Conservation (phyloP, 2,888 invertebrate genomes). For the Agrochola circellaris region DNA sequence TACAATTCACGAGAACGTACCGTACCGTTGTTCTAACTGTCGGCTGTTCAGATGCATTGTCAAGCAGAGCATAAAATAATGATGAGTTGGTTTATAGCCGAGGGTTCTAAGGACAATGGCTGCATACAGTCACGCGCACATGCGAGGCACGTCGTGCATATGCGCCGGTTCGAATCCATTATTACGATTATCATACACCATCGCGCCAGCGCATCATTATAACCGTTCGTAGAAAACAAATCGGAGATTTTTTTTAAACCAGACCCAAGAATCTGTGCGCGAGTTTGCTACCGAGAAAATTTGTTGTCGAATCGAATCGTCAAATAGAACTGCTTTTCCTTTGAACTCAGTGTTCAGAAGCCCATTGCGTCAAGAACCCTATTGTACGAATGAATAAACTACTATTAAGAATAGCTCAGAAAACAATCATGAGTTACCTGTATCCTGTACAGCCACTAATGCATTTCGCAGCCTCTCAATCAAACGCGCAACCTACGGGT, state of each 20-base stretch:
- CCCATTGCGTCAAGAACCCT: not conserved
- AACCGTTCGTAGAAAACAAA: constrained; percentile 54
- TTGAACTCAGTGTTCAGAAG: not conserved
- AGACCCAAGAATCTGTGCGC: not conserved
- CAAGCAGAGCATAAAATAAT: constrained; percentile 59
- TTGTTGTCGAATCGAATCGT: not conserved
- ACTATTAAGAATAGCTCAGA: not conserved
- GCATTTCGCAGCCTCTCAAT: constrained; percentile 29
- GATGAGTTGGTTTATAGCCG: constrained; percentile 55
- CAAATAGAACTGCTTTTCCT: not conserved
- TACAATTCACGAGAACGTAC: constrained; percentile 23
- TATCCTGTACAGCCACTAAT: not conserved
- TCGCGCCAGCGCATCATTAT: constrained; percentile 25
- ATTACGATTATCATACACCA: constrained; percentile 48
- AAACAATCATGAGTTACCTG: not conserved
- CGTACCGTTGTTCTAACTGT: constrained; percentile 46
- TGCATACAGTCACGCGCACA: constrained; percentile 75
- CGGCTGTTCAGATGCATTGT: constrained; percentile 50
- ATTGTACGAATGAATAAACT: not conserved
- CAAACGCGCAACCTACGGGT: constrained; percentile 14
- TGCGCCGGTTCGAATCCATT: constrained; percentile 45
- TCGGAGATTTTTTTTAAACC: not conserved
- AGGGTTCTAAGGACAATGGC: constrained; percentile 63
- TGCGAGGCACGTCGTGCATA: constrained; percentile 71
- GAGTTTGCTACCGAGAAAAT: not conserved